Base-by-base conservation (phyloP, 2,113 vertebrate species). In the Salminus brasiliensis region DNA sequence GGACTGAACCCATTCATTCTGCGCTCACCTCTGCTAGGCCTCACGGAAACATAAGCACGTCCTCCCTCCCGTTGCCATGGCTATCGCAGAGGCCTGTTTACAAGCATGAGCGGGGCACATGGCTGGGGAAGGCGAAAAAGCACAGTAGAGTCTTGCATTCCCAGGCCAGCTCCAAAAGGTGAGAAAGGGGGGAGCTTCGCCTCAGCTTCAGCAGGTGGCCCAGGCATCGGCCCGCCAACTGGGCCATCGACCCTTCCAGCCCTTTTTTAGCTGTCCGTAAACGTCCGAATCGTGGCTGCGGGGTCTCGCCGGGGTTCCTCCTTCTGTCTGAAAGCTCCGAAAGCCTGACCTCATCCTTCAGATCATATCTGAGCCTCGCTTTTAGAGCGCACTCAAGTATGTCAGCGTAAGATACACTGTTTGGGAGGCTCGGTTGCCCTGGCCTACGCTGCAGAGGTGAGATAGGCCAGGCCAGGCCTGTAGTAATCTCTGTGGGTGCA, bases 11-110 rank as follows among this genome's bases (percentile, higher is more conserved):
- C 53, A 77, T 78, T 78, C 69, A 84, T 62, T 84, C 76, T 47
- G 39, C 18, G 27, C 74, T 84, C 69, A 83, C 77, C 72, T 80
- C 77, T n/a, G 45, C 25, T 18, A 83, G 67, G 78, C 78, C 74
- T 80, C 29, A 49, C 32, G 69, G 82, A 80, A 84, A 84, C 60
- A 84, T 84, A 80, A 84, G 71, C 78, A 84, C 29, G 57, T 77
- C 49, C 32, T 76, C 52, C 65, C 76, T 70, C 25, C 43, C 67
- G 79, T 81, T 81, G 74, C 83, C 71, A 84, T 84, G 79, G 83
- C 68, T 78, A 63, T 74, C 36, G 41, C 21, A 15, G 69, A 34
- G 34, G 29, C 74, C 74, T 80, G 82, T 77, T 81, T 77, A 81
- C 82, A 79, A 77, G 78, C 74, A 69, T 12, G 18, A 70, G 71